Percentiles rank a stretch among this genome's conserved stretches.
Conservation (phyloP, 2,797 vertebrate genomes). For the Arctocebus calabarensis region DNA sequence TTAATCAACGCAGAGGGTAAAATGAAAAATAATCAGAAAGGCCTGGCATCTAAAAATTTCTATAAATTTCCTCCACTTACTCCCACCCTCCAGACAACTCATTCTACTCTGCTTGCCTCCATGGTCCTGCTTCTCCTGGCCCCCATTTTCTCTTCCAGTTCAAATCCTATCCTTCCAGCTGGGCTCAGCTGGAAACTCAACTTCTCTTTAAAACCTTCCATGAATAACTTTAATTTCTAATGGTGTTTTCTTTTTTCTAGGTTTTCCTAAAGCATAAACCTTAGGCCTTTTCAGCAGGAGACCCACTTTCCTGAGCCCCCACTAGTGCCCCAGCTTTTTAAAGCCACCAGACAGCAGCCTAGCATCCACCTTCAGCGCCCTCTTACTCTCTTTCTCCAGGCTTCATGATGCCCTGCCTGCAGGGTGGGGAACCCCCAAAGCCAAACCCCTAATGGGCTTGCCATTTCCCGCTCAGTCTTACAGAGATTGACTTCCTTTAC, state of each 20-base stretch:
- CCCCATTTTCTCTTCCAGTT: conserved; percentile 52
- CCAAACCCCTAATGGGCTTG: neutral
- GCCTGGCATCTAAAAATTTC: neutral
- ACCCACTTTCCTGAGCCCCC: neutral
- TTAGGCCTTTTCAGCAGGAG: neutral
- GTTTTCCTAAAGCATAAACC: neutral
- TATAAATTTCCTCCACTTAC: neutral
- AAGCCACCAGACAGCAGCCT: neutral
- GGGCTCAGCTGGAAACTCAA: conserved; percentile 67
- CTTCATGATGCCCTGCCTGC: neutral
- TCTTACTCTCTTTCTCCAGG: neutral
- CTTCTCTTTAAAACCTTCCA: conserved; percentile 51
- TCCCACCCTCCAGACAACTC: neutral
- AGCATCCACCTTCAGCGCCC: neutral
- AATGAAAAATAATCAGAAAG: neutral
- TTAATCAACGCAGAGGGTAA: neutral
- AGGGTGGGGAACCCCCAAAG: neutral
- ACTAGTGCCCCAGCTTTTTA: neutral
- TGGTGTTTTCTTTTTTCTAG: conserved; percentile 37
- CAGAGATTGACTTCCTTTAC: neutral
- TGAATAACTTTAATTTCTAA: conserved; percentile 61
- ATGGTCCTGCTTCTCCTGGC: neutral
- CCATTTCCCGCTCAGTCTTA: neutral
- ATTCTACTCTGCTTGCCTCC: conserved; percentile 37
- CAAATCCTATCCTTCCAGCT: conserved; percentile 56